phyloP scores from a whole-genome alignment of 37 sponge, comb jelly and placozoan genomes.

The Mnemiopsis leidyi region DNA sequence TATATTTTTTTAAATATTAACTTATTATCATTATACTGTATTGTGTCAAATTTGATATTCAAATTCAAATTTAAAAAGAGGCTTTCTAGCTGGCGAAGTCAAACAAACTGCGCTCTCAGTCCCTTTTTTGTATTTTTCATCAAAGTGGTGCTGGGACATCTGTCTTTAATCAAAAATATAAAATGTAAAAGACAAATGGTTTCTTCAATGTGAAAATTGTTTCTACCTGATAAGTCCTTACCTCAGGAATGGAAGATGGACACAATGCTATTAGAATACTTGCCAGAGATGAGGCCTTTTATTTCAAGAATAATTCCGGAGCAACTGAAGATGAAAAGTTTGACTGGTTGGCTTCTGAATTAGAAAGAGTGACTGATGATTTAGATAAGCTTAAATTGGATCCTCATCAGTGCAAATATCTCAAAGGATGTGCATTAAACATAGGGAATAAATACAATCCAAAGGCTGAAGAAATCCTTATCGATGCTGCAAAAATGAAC shows the following conservation, averaged over 20 bases:
- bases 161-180: too few relatives aligned
- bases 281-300: conserved; percentile 15
- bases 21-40: too few relatives aligned
- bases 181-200: too few relatives aligned
- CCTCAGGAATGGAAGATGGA: background rate
- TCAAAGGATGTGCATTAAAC: conserved; percentile 31
- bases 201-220: too few relatives aligned
- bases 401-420: background rate
- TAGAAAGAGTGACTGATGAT: background rate
- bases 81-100: too few relatives aligned
- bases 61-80: too few relatives aligned
- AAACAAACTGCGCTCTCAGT: too few relatives aligned
- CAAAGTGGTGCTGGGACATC: too few relatives aligned
- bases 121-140: too few relatives aligned
- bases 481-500: conserved; percentile 64
- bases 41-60: too few relatives aligned
- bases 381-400: conserved; percentile 10
- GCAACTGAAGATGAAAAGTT: conserved; percentile 7
- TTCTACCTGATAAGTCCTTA: too few relatives aligned
- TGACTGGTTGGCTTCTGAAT: background rate
- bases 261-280: background rate
- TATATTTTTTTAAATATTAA: too few relatives aligned
- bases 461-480: conserved; percentile 29
- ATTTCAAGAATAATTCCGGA: conserved; percentile 42
- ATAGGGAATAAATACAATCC: conserved; percentile 12